These are phyloP conservation scores for Ceratothoa steindachneri DNA, from an alignment of 2,888 invertebrate genomes.

Conservation along the genomic window DNA sequence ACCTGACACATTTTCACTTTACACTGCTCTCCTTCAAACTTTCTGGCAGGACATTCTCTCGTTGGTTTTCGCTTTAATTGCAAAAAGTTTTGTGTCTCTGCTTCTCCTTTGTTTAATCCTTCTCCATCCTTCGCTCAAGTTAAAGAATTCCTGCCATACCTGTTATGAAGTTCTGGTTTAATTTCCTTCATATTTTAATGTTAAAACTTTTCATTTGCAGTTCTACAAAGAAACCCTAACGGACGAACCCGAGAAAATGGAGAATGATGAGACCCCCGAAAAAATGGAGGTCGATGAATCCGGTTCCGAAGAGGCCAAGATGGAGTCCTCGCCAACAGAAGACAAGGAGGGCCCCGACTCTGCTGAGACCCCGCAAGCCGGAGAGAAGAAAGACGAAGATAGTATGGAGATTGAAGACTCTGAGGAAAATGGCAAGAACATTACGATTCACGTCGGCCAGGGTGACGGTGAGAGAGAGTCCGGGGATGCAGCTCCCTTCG, in stretches of 20 bases:
- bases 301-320: not conserved
- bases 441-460: not conserved
- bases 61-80: too few species aligned
- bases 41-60: too few species aligned
- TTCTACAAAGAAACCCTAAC: not conserved
- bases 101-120: too few species aligned
- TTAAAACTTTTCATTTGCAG: too few species aligned
- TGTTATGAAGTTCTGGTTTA: too few species aligned
- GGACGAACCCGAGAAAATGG: not conserved
- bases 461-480: not conserved
- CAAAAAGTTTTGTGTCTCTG: too few species aligned
- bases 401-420: conserved; percentile 3
- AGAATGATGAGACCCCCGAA: not conserved
- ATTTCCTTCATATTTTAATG: too few species aligned
- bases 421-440: not conserved
- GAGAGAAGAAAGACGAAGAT: not conserved
- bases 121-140: too few species aligned
- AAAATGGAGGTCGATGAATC: not conserved
- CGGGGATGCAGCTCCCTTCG: not conserved
- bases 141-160: too few species aligned
- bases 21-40: too few species aligned
- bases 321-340: not conserved
- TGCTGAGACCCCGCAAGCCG: not conserved
- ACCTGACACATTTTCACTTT: too few species aligned
- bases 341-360: not conserved